A percentile compares a stretch with the other conserved stretches of the same genome.
Evolutionary conservation across 1,140 invertebrate species (phyloP).

Genomic region (Olivierus martensii): DNA sequence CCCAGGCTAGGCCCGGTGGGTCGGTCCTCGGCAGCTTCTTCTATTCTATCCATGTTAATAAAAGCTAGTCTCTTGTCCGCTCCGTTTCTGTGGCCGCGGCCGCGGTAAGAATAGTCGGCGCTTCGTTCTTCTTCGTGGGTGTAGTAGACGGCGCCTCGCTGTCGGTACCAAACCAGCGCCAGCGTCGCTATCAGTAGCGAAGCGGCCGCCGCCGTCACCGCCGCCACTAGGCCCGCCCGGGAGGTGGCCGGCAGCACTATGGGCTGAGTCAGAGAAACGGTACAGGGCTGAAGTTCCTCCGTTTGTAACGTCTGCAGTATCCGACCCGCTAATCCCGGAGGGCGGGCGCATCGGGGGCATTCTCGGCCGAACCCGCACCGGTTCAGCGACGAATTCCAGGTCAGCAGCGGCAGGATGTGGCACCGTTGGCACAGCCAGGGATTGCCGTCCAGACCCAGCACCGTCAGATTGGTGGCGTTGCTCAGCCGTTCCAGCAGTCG

Average conservation of each 20-base stretch:
- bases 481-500: conserved; percentile 34
- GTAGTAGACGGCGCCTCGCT: conserved; percentile 53
- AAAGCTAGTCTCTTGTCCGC: conserved; percentile 8
- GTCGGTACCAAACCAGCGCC: conserved; percentile 32
- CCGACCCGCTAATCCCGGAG: conserved; percentile 33
- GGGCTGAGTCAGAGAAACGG: conserved; percentile 12
- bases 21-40: conserved; percentile 5
- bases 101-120: conserved; percentile 1
- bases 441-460: conserved; percentile 38
- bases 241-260: conserved; percentile 15
- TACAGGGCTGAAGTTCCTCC: conserved; percentile 17
- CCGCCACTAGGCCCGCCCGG: conserved; percentile 27
- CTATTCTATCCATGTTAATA: conserved; percentile 10
- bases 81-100: background rate
- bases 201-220: conserved; percentile 26
- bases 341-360: conserved; percentile 30
- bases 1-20: too few relatives aligned
- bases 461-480: conserved; percentile 29
- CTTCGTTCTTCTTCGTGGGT: conserved; percentile 49
- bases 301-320: conserved; percentile 16
- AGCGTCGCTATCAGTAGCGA: conserved; percentile 26
- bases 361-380: conserved; percentile 2
- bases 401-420: conserved; percentile 24
- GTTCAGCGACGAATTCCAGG: conserved; percentile 16
- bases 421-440: conserved; percentile 53